phyloP scores from a whole-genome alignment of 2,797 vertebrate genomes.

The Xiphorhynchus erythropygius region DNA sequence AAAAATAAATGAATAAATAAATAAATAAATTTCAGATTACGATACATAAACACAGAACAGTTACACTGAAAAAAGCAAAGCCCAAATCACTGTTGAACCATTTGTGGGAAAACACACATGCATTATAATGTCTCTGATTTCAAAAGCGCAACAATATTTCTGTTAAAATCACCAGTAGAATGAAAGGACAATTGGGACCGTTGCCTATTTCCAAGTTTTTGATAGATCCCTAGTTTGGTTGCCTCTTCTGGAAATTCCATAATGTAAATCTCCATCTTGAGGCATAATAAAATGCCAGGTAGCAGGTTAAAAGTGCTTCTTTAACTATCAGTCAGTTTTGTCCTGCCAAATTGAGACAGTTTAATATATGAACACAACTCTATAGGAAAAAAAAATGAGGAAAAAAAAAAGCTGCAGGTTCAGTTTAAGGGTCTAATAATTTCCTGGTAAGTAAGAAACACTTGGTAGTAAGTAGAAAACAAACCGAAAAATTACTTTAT shows the following conservation, averaged over 20 bases:
- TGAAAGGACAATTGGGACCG: not conserved
- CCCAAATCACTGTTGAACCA: not conserved
- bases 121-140: not conserved
- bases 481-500: not conserved
- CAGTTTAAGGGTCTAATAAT: not conserved
- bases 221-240: not conserved
- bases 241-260: not conserved
- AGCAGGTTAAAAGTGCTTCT: not conserved
- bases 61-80: not conserved
- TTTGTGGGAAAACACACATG: not conserved
- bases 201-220: not conserved
- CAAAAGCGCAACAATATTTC: not conserved
- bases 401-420: not conserved
- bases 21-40: not conserved
- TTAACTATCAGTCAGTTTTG: not conserved
- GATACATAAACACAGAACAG: not conserved
- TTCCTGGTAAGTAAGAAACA: not conserved
- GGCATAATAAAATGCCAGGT: not conserved
- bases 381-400: not conserved
- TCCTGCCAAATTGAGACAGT: not conserved
- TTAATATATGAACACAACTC: not conserved
- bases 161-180: not conserved
- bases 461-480: not conserved
- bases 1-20: not conserved
- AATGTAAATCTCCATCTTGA: not conserved